phyloP scores from a whole-genome alignment of 2,888 invertebrate genomes.

The Phalangium opilio region DNA sequence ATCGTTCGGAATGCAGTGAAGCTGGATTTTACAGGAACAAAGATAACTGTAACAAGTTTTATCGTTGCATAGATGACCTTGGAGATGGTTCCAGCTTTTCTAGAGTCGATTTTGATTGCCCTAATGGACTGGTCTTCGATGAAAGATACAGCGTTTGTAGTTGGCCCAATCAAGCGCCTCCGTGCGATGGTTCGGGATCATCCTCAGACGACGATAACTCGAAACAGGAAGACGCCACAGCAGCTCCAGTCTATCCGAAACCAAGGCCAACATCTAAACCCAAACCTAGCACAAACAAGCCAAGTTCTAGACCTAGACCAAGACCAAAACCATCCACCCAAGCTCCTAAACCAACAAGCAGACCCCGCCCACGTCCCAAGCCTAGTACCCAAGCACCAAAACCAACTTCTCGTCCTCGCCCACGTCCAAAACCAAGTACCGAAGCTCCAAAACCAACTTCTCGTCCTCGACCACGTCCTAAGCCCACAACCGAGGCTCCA shows the following conservation, averaged over 20 bases:
- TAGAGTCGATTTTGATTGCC: constrained; percentile 19
- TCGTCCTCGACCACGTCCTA: no score
- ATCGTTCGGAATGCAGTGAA: constrained; percentile 13
- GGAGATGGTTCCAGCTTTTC: constrained; percentile 14
- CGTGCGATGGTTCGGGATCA: constrained; percentile 10
- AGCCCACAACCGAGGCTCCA: no score
- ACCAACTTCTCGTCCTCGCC: no score
- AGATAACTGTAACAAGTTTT: constrained; percentile 20
- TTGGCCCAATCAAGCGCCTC: constrained; percentile 19
- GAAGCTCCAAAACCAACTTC: no score
- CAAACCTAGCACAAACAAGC: no score
- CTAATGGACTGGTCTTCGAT: constrained; percentile 20
- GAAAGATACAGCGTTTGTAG: constrained; percentile 20
- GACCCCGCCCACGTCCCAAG: no score
- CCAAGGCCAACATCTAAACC: neutral
- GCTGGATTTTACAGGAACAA: constrained; percentile 22
- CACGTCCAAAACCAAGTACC: no score
- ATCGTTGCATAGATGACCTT: constrained; percentile 18
- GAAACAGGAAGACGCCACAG: neutral
- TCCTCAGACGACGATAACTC: neutral
- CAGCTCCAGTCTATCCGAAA: neutral
- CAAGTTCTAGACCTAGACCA: no score
- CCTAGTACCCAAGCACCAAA: no score
- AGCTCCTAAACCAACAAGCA: no score
- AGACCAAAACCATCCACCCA: no score